A percentile compares a stretch with the other conserved stretches of the same genome.
Conservation (phyloP, 2,888 invertebrate genomes). For the Euzophera pinguis region DNA sequence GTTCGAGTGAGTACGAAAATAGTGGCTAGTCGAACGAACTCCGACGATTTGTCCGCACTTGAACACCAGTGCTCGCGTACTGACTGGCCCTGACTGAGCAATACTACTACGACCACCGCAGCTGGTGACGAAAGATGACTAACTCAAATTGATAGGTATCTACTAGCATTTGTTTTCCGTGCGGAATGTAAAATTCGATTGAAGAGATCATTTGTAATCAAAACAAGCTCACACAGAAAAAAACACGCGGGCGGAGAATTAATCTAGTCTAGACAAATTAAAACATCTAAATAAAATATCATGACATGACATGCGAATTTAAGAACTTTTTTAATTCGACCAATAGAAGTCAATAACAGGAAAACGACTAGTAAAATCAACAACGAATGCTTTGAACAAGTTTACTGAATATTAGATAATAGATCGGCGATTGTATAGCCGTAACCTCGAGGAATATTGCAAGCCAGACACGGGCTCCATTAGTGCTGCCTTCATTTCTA, state of each 20-base stretch:
- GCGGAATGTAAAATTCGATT: conserved; percentile 35
- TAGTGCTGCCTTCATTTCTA: conserved; percentile 3
- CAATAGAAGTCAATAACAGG: background rate
- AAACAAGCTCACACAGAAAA: background rate
- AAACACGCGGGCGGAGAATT: background rate
- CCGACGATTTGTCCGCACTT: conserved; percentile 53
- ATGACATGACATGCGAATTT: no score
- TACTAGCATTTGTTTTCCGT: conserved; percentile 49
- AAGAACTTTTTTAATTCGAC: no score
- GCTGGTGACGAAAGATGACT: conserved; percentile 65
- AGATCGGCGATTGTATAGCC: background rate
- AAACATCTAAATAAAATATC: no score
- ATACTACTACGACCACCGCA: conserved; percentile 36
- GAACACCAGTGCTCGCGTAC: conserved; percentile 65
- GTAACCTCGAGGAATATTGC: conserved; percentile 1
- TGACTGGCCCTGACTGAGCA: conserved; percentile 53
- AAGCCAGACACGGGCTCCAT: background rate
- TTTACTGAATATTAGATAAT: background rate
- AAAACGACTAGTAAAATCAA: background rate
- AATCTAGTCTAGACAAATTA: no score
- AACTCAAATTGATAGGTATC: conserved; percentile 49
- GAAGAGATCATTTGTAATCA: conserved; percentile 14
- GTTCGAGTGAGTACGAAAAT: conserved; percentile 50
- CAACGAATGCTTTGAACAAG: background rate
- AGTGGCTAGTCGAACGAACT: conserved; percentile 36